Conservation (phyloP, 2,888 invertebrate genomes). For the Luffia ferchaultella region DNA sequence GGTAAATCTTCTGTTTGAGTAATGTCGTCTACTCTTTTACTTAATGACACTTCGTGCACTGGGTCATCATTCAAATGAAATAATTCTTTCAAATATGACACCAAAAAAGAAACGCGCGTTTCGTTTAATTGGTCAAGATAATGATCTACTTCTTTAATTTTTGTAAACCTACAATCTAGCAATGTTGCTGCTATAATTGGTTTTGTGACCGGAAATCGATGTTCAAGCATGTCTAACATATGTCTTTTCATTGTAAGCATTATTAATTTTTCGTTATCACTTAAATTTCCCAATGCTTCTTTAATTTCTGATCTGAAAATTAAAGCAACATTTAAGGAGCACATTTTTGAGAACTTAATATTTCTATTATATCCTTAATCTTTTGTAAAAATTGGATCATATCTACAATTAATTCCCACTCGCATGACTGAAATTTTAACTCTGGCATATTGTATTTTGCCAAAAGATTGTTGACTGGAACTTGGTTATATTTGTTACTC, state of each 20-base stretch:
- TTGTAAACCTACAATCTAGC: conserved; percentile 6
- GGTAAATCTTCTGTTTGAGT: not conserved
- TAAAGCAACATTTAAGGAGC: conserved; percentile 3
- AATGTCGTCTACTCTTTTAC: not conserved
- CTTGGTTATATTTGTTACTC: not conserved
- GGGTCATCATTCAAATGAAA: too few species aligned
- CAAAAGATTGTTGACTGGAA: not conserved
- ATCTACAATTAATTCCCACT: not conserved
- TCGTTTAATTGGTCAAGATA: not conserved
- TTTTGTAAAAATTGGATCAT: conserved; percentile 4
- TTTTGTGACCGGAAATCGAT: conserved; percentile 9
- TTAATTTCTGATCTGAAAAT: conserved; percentile 3
- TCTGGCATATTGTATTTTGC: not conserved
- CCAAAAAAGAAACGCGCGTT: not conserved
- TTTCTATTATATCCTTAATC: conserved; percentile 2
- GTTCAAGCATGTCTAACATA: conserved; percentile 7
- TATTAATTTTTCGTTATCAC: conserved; percentile 1
- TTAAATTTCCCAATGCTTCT: conserved; percentile 1
- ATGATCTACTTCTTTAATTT: conserved; percentile 2
- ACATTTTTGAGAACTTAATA: conserved; percentile 2
- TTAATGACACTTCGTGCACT: too few species aligned
- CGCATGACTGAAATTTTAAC: not conserved
- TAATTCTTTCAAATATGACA: not conserved
- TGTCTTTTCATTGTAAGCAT: conserved; percentile 14
- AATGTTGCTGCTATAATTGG: conserved; percentile 4